phyloP scores from a whole-genome alignment of 2,888 invertebrate species.

The Entomobrya multifasciata region DNA sequence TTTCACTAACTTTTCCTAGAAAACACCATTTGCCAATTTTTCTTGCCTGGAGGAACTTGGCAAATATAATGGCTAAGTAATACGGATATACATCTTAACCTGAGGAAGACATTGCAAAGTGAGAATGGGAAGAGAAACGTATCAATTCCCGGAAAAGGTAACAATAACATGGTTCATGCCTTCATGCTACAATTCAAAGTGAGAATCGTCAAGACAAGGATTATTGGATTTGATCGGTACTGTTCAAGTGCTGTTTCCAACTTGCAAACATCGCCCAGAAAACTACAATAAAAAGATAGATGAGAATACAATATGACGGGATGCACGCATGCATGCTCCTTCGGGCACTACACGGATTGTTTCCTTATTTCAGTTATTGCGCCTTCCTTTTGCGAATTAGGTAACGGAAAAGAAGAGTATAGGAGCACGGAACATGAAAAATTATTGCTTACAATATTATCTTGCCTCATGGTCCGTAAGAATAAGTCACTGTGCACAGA shows the following conservation, averaged over 20 bases:
- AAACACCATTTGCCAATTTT: conserved; percentile 66
- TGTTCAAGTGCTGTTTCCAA: too few relatives aligned
- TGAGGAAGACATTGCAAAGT: background rate
- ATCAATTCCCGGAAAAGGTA: conserved; percentile 33
- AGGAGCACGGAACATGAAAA: background rate
- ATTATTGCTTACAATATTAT: conserved; percentile 16
- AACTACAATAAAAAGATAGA: too few relatives aligned
- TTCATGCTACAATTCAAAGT: conserved; percentile 55
- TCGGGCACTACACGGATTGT: conserved; percentile 21
- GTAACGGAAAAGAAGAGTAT: background rate
- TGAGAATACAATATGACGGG: background rate
- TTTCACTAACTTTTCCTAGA: conserved; percentile 18
- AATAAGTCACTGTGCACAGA: background rate
- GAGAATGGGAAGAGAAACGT: background rate
- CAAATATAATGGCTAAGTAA: conserved; percentile 40
- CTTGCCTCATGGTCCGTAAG: background rate
- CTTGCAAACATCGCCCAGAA: too few relatives aligned
- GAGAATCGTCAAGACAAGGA: too few relatives aligned
- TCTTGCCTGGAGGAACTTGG: conserved; percentile 65
- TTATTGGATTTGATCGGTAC: conserved; percentile 63
- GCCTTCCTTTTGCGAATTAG: conserved; percentile 27
- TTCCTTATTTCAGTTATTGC: conserved; percentile 33
- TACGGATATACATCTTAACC: background rate
- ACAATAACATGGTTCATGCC: conserved; percentile 37
- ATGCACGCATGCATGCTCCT: conserved; percentile 15